phyloP scores from a whole-genome alignment of 2,888 invertebrate genomes.

The Oxyteleia sp. region DNA sequence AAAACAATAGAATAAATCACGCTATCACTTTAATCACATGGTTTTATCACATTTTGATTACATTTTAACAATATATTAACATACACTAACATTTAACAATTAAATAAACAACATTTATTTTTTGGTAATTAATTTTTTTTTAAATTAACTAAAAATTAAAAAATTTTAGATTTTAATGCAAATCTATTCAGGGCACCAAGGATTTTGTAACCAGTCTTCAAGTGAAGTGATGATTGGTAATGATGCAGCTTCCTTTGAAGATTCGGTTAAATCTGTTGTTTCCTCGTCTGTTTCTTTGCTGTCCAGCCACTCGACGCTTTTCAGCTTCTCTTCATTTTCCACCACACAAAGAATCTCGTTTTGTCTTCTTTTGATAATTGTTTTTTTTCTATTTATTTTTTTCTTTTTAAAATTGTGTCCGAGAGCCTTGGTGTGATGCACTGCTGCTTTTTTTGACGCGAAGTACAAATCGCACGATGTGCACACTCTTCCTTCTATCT shows the following conservation, averaged over 20 bases:
- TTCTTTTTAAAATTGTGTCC: neutral
- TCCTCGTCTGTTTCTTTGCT: neutral
- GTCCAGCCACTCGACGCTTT: conserved; percentile 12
- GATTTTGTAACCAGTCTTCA: conserved; percentile 11
- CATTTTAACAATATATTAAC: too few species aligned
- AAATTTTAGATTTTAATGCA: conserved; percentile 10
- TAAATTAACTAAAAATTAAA: neutral
- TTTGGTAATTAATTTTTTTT: conserved; percentile 4
- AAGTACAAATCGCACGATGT: neutral
- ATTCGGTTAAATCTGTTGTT: neutral
- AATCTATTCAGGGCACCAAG: conserved; percentile 17
- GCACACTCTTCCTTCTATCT: conserved; percentile 6
- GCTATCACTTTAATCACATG: too few species aligned
- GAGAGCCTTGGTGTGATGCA: neutral
- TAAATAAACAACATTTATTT: too few species aligned
- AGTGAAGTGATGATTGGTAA: conserved; percentile 4
- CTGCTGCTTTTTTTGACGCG: conserved; percentile 12
- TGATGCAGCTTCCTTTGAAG: neutral
- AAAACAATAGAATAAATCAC: too few species aligned
- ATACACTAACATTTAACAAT: too few species aligned
- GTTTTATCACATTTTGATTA: too few species aligned
- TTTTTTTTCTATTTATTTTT: neutral
- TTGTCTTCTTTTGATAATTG: conserved; percentile 3
- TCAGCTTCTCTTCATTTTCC: neutral
- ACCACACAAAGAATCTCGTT: conserved; percentile 13